A percentile compares a stretch with the other conserved stretches of the same genome.
Conservation (phyloP, 1,140 invertebrate genomes). For the Drosophila watanabei region DNA sequence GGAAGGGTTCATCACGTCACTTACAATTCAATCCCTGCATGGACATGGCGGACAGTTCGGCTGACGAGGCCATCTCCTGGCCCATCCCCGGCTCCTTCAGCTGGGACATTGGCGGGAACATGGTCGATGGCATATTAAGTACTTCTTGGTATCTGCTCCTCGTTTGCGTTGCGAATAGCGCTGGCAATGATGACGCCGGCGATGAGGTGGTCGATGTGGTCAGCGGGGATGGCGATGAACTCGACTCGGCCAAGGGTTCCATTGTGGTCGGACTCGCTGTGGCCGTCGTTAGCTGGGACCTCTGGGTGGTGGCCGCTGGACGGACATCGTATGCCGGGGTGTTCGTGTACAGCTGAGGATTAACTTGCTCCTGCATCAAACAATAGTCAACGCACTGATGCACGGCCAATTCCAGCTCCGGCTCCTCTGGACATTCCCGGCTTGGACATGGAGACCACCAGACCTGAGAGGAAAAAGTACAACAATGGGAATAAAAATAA, state of each 20-base stretch:
- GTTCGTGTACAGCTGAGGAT: slow-evolving; percentile 77
- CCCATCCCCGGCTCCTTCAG: slow-evolving; percentile 31
- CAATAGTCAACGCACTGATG: slow-evolving; percentile 90
- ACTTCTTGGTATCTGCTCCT: slow-evolving; percentile 85
- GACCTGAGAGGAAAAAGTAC: slow-evolving; percentile 85
- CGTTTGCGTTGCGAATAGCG: slow-evolving; percentile 77
- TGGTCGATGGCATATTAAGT: slow-evolving; percentile 86
- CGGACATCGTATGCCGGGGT: slow-evolving; percentile 62
- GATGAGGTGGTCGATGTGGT: slow-evolving; percentile 58
- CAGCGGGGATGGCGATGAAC: slow-evolving; percentile 19
- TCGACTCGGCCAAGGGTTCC: slow-evolving; percentile 4
- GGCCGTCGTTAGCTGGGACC: slow-evolving; percentile 25
- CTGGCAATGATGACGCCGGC: slow-evolving; percentile 74
- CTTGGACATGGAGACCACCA: slow-evolving; percentile 93
- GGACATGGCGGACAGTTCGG: slow-evolving; percentile 76
- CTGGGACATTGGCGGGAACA: slow-evolving; percentile 79
- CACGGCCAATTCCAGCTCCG: slow-evolving; percentile 90
- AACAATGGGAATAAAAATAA: slow-evolving; percentile 3
- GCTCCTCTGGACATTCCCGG: slow-evolving; percentile 90
- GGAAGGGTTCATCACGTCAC: slow-evolving; percentile 65
- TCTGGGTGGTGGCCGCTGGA: slow-evolving; percentile 35
- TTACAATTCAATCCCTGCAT: slow-evolving; percentile 85
- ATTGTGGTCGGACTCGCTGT: slow-evolving; percentile 40
- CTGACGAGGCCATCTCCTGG: slow-evolving; percentile 44
- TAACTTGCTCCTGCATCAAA: slow-evolving; percentile 86